Base-by-base conservation (phyloP, 2,888 invertebrate species). In the Unio pictorum region DNA sequence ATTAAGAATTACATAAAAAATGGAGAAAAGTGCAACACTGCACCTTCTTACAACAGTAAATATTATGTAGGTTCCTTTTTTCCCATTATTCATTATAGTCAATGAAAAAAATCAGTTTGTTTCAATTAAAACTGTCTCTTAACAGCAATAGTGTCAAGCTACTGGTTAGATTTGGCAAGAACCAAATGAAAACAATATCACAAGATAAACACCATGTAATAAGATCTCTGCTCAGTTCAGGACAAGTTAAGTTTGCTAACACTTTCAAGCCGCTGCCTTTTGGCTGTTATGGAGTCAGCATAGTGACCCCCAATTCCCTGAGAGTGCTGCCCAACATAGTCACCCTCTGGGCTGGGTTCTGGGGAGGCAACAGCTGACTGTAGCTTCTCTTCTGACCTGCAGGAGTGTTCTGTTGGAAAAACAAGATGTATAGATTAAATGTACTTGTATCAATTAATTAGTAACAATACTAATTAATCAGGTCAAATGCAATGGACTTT, bases 301-400 rank as follows among this genome's bases (percentile, higher is more conserved):
- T 92, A 92, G 81, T 92, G 92, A 20, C 91, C 92, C 0, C 92
- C 91, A 15, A 92, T 83, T 4, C 92, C 91, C 78, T 92, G 91
- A n/a, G 91, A 91, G 80, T 91, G 91, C 76, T 91, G 91, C 18
- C 92, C 91, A 64, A 92, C 89, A 75, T 91, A 91, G 56, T 88
- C 89, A n/a, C 90, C 90, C 73, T 92, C 91, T 0, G 91, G 91
- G 75, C 90, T 90, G 54, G 91, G 87, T 80, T 91, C 91, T 54
- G 91, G 92, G 91, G 89, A 11, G 91, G 91, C 30, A 91, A 83
- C 67, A 92, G 87, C 71, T 90, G 89, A 67, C 78, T 91, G 88
- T 76, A 91, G 88, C 84, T 90, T 88, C 85, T 90, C 90, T 86
- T 91, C 90, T 78, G 91, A 85, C 82, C 84, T 30, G 80, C 73